A percentile compares a stretch with the other conserved stretches of the same genome.
Conservation (phyloP, 2,888 invertebrate species). For the Phyto melanocephala region DNA sequence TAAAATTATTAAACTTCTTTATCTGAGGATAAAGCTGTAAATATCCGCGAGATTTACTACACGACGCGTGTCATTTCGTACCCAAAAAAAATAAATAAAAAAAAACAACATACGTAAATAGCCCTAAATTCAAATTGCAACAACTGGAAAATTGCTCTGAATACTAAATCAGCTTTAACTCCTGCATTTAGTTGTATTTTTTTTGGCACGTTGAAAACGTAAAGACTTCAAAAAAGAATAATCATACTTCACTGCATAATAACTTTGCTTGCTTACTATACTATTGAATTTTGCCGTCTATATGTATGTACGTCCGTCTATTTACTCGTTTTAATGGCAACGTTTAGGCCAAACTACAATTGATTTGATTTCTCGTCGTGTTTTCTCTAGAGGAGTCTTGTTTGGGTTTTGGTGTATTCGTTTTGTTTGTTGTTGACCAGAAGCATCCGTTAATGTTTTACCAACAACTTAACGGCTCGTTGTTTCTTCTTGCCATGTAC, state of each 20-base stretch:
- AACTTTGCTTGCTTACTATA: background rate
- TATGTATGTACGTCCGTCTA: background rate
- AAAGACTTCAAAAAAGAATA: constrained; percentile 15
- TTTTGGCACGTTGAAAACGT: background rate
- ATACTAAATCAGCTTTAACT: constrained; percentile 17
- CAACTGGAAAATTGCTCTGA: constrained; percentile 42
- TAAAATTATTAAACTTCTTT: constrained; percentile 63
- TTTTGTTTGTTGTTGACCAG: constrained; percentile 52
- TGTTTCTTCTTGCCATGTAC: constrained; percentile 42
- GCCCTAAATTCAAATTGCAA: constrained; percentile 43
- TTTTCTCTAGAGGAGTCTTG: constrained; percentile 46
- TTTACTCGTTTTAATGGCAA: constrained; percentile 36
- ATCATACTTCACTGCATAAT: background rate
- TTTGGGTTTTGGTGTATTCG: constrained; percentile 28
- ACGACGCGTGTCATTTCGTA: constrained; percentile 67
- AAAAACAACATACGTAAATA: constrained; percentile 7
- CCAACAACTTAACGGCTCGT: constrained; percentile 59
- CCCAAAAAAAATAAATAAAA: constrained; percentile 3
- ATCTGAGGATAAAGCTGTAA: constrained; percentile 71
- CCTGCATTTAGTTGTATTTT: constrained; percentile 10
- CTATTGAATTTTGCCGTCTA: background rate
- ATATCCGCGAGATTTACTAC: constrained; percentile 78
- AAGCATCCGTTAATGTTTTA: constrained; percentile 56
- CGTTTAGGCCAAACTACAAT: constrained; percentile 53
- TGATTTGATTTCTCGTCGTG: constrained; percentile 46